Evolutionary conservation across 1,140 invertebrate genomes (phyloP).

Genomic region (Pseudomyrmex cubaensis): DNA sequence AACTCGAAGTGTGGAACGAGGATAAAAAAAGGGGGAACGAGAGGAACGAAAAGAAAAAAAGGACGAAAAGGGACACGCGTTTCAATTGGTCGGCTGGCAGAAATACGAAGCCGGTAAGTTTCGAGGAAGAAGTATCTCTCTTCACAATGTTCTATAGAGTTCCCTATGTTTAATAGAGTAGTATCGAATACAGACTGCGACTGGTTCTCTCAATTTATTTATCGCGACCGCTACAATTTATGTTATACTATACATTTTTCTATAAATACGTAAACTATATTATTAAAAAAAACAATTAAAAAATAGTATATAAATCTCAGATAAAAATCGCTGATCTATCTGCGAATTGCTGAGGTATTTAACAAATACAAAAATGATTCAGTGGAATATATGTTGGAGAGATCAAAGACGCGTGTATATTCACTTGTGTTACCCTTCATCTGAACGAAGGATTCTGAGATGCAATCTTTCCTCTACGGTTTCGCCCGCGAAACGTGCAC

Average conservation of each 20-base stretch:
- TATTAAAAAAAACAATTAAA: too few species aligned
- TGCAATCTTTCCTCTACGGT: constrained; percentile 75
- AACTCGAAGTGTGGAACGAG: constrained; percentile 5
- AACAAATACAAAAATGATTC: constrained; percentile 34
- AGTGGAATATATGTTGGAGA: constrained; percentile 39
- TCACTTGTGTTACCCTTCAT: constrained; percentile 43
- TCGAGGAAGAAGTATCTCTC: not conserved
- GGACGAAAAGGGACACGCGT: not conserved
- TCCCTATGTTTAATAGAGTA: constrained; percentile 13
- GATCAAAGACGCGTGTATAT: constrained; percentile 25
- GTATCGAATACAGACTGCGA: not conserved
- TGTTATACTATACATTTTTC: not conserved
- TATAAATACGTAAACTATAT: too few species aligned
- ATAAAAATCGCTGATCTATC: too few species aligned
- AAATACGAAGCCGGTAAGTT: not conserved
- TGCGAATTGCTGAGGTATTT: too few species aligned
- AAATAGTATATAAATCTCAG: too few species aligned
- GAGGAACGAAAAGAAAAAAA: not conserved
- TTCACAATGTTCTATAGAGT: not conserved
- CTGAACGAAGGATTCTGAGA: constrained; percentile 62
- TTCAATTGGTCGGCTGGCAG: not conserved
- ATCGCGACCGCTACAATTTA: not conserved
- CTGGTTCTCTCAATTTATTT: not conserved
- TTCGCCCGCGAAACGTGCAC: constrained; percentile 71
- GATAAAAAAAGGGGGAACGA: not conserved